Percentiles rank a stretch among this genome's conserved stretches.
phyloP scores from a whole-genome alignment of 2,113 vertebrate species.

The Xiphias gladius region DNA sequence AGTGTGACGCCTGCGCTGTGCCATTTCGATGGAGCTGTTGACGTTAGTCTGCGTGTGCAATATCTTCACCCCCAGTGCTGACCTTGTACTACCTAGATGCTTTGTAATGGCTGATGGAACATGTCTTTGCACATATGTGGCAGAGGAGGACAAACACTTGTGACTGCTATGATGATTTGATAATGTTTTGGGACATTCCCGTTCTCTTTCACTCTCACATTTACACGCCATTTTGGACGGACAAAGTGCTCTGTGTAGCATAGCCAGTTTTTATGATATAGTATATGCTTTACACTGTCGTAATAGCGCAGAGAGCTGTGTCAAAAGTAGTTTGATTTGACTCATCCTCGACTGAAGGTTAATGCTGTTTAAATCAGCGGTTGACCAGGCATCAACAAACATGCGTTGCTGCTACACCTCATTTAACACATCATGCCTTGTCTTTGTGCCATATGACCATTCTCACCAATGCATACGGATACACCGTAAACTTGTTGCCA shows the following conservation, averaged over 20 bases:
- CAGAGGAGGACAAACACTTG: conserved; percentile 54
- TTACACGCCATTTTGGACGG: conserved; percentile 53
- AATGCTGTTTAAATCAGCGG: conserved; percentile 51
- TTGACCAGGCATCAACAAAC: conserved; percentile 66
- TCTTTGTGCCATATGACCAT: conserved; percentile 72
- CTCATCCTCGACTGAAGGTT: conserved; percentile 52
- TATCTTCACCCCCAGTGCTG: conserved; percentile 76
- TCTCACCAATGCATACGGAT: conserved; percentile 49
- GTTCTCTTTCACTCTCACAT: conserved; percentile 59
- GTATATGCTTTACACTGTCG: conserved; percentile 59
- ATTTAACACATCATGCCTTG: conserved; percentile 81
- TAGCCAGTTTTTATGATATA: conserved; percentile 47
- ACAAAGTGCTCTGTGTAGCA: conserved; percentile 66
- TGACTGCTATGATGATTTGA: conserved; percentile 43
- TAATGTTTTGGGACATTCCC: conserved; percentile 50
- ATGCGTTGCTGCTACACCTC: conserved; percentile 81
- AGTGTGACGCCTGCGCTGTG: conserved; percentile 79
- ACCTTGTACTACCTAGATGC: conserved; percentile 70
- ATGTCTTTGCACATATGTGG: conserved; percentile 66
- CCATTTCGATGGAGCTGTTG: conserved; percentile 80
- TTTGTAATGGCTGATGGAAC: conserved; percentile 51
- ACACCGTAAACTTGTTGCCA: conserved; percentile 41
- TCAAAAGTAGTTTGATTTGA: conserved; percentile 59
- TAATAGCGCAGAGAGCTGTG: conserved; percentile 44
- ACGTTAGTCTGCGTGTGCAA: conserved; percentile 84